Base-by-base conservation (phyloP, 2,797 vertebrate species). In the Neomorphus geoffroyi region DNA sequence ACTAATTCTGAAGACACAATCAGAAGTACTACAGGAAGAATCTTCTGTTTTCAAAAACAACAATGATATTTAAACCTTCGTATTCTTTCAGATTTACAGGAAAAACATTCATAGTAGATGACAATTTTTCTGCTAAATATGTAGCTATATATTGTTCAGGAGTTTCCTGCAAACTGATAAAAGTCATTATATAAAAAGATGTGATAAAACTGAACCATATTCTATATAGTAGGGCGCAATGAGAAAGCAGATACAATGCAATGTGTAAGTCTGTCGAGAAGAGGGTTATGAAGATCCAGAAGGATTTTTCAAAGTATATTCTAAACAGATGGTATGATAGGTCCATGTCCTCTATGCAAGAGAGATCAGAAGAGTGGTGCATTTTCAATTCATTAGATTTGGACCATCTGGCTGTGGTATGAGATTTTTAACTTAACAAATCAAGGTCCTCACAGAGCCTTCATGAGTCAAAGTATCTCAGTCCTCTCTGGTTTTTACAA, bases 321-420 rank as follows among this genome's bases (percentile, higher is more conserved):
- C 39, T 39, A 43, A 92, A 75, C 90, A 94, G 77, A 93, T 79
- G 70, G 39, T 26, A 41, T 58, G 37, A 64, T 33, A 77, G 21
- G 50, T 73, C 51, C 74, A 50, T 4, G 3, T 79, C 46, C 73
- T 81, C 66, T 72, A 15, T 69, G 43, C 48, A 84, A 71, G 66
- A 83, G n/a, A 75, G 24, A 90, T 71, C 83, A 96, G 77, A 86
- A 86, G 53, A 84, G 56, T 35, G 4, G 5, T 35, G 11, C 41
- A 19, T 90, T 90, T 90, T 94, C 64, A 83, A n/a, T 80, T 92
- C 43, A 66, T 86, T 88, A 65, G 37, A 46, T 81, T 88, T 69
- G 32, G 27, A 43, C 90, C 72, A 79, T 84, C 90, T 90, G 66
- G 41, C 22, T 80, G 39, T 51, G n/a, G 27, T 88, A 26, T 10